Evolutionary conservation across 2,888 invertebrate species (phyloP).

Genomic region (Drosophila acutilabella): DNA sequence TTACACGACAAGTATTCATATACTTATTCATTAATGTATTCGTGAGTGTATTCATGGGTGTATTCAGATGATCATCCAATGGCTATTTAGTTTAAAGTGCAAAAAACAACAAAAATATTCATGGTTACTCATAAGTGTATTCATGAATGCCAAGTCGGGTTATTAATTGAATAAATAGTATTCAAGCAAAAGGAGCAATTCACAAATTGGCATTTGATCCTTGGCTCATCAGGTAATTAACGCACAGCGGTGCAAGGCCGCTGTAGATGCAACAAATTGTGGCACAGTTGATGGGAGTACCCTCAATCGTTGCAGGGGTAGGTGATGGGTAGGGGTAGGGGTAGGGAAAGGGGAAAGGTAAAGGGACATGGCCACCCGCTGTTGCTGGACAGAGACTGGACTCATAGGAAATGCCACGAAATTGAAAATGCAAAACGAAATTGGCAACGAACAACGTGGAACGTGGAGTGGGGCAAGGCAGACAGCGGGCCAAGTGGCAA

Average conservation of each 20-base stretch:
- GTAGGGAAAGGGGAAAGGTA: background rate
- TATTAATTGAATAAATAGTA: slow-evolving; percentile 34
- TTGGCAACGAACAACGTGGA: slow-evolving; percentile 61
- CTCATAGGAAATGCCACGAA: slow-evolving; percentile 74
- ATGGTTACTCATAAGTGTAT: slow-evolving; percentile 9
- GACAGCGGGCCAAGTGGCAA: slow-evolving; percentile 7
- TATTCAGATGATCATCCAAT: background rate
- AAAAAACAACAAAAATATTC: background rate
- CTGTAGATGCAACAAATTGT: slow-evolving; percentile 11
- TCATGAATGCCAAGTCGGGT: slow-evolving; percentile 3
- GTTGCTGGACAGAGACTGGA: slow-evolving; percentile 34
- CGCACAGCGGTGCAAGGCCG: slow-evolving; percentile 40
- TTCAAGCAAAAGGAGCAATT: background rate
- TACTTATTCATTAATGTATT: background rate
- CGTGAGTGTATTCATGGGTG: background rate
- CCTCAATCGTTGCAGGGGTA: background rate
- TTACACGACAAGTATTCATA: slow-evolving; percentile 2
- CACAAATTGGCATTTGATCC: slow-evolving; percentile 62
- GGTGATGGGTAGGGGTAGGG: background rate
- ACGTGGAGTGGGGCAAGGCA: slow-evolving; percentile 3
- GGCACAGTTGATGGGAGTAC: background rate
- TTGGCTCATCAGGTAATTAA: slow-evolving; percentile 69
- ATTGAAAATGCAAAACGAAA: slow-evolving; percentile 80
- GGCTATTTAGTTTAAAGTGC: too few relatives aligned
- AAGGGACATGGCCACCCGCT: slow-evolving; percentile 62